These are phyloP conservation scores for Drosophila merina DNA, from an alignment of 2,888 invertebrate species.

Conservation along the genomic window DNA sequence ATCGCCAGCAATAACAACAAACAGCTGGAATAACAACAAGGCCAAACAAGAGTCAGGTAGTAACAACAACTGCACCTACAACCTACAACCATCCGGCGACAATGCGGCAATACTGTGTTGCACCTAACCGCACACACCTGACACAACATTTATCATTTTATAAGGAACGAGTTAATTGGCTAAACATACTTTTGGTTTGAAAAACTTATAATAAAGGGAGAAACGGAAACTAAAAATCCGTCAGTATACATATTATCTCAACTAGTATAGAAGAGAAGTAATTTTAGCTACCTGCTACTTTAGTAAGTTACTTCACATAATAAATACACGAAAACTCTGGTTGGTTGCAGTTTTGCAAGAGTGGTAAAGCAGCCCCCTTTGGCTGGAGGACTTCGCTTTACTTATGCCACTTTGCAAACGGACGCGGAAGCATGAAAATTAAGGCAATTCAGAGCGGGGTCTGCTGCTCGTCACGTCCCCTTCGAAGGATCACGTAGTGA, in stretches of 20 bases:
- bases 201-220: too few species aligned
- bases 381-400: neutral
- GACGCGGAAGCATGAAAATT: conserved; percentile 60
- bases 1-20: conserved; percentile 61
- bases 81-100: conserved; percentile 37
- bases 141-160: neutral
- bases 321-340: conserved; percentile 2
- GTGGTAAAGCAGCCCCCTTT: conserved; percentile 13
- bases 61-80: conserved; percentile 32
- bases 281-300: neutral
- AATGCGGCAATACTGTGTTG: conserved; percentile 37
- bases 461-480: conserved; percentile 58
- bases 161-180: conserved; percentile 1
- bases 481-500: conserved; percentile 55
- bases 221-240: neutral
- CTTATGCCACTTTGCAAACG: conserved; percentile 11
- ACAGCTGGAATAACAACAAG: conserved; percentile 49
- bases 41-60: conserved; percentile 26
- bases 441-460: conserved; percentile 56
- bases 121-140: conserved; percentile 11
- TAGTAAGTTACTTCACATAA: neutral
- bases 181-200: neutral
- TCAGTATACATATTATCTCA: neutral
- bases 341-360: conserved; percentile 4
- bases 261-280: neutral